Percentiles rank a stretch among this genome's conserved stretches.
These are phyloP conservation scores for Clarias macrocephalus DNA, from an alignment of 2,113 vertebrate genomes.

Conservation along the genomic window DNA sequence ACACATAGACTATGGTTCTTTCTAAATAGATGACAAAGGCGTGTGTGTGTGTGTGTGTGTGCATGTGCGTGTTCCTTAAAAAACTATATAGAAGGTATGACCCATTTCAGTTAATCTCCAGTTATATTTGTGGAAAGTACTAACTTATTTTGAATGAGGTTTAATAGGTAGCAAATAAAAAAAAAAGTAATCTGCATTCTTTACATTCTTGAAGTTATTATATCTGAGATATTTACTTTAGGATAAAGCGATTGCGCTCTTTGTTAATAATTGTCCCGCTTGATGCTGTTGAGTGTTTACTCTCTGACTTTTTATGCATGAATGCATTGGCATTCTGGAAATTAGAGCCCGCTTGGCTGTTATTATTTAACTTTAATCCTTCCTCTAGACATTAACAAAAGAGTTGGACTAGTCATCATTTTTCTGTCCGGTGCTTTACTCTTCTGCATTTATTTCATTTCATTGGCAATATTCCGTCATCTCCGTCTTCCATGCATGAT, in stretches of 20 bases:
- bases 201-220: slow-evolving; percentile 25
- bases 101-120: neutral
- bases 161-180: neutral
- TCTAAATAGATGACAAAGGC: neutral
- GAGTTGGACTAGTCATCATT: neutral
- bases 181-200: slow-evolving; percentile 14
- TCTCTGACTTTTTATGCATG: slow-evolving; percentile 18
- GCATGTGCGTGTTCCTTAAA: neutral
- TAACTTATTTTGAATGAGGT: neutral
- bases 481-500: neutral
- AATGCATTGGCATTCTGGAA: neutral
- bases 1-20: neutral
- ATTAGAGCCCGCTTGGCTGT: neutral
- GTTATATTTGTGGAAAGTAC: neutral
- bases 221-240: slow-evolving; percentile 17
- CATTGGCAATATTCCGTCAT: neutral
- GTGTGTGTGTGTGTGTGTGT: neutral
- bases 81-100: neutral
- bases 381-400: neutral
- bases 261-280: slow-evolving; percentile 36
- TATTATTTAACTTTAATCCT: slow-evolving; percentile 28
- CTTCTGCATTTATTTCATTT: slow-evolving; percentile 3
- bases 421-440: neutral
- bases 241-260: neutral
- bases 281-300: slow-evolving; percentile 4